Percentiles rank a stretch among this genome's conserved stretches.
These are phyloP conservation scores for Apodemus speciosus DNA, from an alignment of 2,113 vertebrate genomes.

Conservation along the genomic window DNA sequence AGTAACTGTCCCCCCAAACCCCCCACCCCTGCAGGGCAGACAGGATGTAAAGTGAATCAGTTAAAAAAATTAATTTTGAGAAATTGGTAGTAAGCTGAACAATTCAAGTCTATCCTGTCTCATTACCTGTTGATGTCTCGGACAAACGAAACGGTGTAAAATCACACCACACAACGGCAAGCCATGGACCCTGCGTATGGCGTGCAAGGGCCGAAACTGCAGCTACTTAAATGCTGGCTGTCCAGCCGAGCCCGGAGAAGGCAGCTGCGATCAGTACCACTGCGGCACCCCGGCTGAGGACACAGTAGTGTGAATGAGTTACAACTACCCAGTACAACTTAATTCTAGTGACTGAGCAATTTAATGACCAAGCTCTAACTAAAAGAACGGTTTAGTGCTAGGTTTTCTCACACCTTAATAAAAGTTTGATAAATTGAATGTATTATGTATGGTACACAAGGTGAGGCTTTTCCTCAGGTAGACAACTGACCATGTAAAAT, in stretches of 20 bases:
- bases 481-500: slow-evolving; percentile 58
- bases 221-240: slow-evolving; percentile 5
- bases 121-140: slow-evolving; percentile 20
- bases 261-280: slow-evolving; percentile 22
- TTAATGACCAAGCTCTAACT: slow-evolving; percentile 57
- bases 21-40: too few relatives aligned
- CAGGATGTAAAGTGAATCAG: too few relatives aligned
- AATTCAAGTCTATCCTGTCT: background rate
- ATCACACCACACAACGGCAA: slow-evolving; percentile 40
- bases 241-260: slow-evolving; percentile 3
- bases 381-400: slow-evolving; percentile 49
- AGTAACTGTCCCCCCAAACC: too few relatives aligned
- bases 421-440: slow-evolving; percentile 62
- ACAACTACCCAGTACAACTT: slow-evolving; percentile 34
- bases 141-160: slow-evolving; percentile 53
- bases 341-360: slow-evolving; percentile 50
- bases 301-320: slow-evolving; percentile 50
- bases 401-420: slow-evolving; percentile 22
- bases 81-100: slow-evolving; percentile 16
- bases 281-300: slow-evolving; percentile 19
- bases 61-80: too few relatives aligned
- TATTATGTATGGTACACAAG: background rate
- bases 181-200: background rate
- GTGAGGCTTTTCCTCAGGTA: slow-evolving; percentile 31
- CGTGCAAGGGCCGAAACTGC: background rate